A percentile compares a stretch with the other conserved stretches of the same genome.
Evolutionary conservation across 2,888 invertebrate genomes (phyloP).

Genomic region (Chaitophorus viminalis): DNA sequence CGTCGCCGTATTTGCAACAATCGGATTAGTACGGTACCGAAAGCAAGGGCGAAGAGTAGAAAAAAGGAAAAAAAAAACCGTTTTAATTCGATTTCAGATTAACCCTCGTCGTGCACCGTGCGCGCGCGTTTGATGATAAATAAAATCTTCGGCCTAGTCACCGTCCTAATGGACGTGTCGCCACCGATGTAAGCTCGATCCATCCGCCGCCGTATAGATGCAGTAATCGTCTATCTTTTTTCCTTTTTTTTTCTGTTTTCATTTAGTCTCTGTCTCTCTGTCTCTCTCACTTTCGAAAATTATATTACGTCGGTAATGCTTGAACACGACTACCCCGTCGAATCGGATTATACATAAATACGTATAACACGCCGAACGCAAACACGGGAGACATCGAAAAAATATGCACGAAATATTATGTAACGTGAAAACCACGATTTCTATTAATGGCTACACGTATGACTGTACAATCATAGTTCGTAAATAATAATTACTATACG

Average conservation of each 20-base stretch:
- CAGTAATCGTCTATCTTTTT: conserved; percentile 28
- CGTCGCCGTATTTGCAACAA: conserved; percentile 43
- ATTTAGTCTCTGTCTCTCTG: neutral
- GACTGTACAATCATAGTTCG: no score
- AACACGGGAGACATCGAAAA: neutral
- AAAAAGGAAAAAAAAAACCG: neutral
- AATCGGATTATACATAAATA: neutral
- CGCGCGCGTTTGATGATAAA: conserved; percentile 52
- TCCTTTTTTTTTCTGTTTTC: neutral
- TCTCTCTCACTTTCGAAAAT: conserved; percentile 1
- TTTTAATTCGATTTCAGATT: conserved; percentile 59
- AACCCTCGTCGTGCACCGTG: conserved; percentile 32
- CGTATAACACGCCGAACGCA: neutral
- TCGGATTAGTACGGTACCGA: conserved; percentile 35
- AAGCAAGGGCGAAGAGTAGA: neutral
- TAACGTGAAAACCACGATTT: neutral
- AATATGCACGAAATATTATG: neutral
- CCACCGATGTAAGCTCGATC: conserved; percentile 43
- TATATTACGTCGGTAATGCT: conserved; percentile 30
- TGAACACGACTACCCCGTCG: conserved; percentile 7
- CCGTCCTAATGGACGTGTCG: conserved; percentile 56
- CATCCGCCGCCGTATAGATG: neutral
- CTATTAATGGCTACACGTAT: no score
- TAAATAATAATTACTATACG: no score
- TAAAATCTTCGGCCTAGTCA: conserved; percentile 58